Evolutionary conservation across 2,113 vertebrate genomes (phyloP).

Genomic region (Eleginops maclovinus): DNA sequence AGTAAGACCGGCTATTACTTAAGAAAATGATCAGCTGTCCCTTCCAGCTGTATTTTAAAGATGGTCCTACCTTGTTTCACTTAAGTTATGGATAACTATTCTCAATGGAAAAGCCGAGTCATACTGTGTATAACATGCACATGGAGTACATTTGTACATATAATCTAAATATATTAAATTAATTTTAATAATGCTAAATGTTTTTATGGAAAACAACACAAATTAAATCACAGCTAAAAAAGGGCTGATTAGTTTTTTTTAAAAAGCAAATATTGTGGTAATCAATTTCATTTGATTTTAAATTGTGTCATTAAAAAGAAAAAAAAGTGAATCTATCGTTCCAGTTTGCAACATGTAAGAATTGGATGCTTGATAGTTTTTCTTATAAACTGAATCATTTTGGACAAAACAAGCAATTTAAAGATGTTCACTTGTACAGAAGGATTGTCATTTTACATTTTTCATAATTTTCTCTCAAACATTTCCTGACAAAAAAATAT

Average conservation of each 20-base stretch:
- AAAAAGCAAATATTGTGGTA: conserved; percentile 2
- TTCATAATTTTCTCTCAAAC: neutral
- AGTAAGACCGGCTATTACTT: conserved; percentile 22
- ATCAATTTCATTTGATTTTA: neutral
- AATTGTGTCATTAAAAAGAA: too few species aligned
- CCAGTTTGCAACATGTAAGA: neutral
- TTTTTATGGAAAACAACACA: too few species aligned
- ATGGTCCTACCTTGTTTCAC: conserved; percentile 50
- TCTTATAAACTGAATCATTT: neutral
- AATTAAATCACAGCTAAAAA: too few species aligned
- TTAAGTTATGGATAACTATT: conserved; percentile 31
- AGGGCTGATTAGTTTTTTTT: too few species aligned
- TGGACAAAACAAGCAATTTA: neutral
- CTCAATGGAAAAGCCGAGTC: conserved; percentile 51
- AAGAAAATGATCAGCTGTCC: neutral
- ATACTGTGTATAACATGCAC: conserved; percentile 1
- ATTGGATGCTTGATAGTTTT: neutral
- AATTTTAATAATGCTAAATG: neutral
- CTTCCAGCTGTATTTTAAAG: conserved; percentile 30
- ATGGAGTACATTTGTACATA: neutral
- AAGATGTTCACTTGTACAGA: too few species aligned
- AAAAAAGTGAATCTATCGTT: too few species aligned
- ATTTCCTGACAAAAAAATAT: too few species aligned
- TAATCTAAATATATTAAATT: neutral
- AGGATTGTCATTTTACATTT: neutral